Evolutionary conservation across 2,797 vertebrate genomes (phyloP).

Genomic region (Micromesistius poutassou): DNA sequence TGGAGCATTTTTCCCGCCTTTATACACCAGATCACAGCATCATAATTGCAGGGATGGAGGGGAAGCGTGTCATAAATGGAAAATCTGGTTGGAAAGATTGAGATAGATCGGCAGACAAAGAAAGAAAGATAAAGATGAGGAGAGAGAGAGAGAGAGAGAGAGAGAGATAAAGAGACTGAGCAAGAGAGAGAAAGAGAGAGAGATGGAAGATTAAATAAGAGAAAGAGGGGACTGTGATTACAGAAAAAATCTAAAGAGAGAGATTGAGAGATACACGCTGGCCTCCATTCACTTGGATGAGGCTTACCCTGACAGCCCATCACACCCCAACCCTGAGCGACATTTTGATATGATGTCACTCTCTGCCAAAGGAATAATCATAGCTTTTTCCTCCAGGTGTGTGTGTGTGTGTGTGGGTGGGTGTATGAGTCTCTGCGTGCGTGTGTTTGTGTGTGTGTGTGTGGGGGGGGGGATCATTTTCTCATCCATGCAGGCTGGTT

Average conservation of each 20-base stretch:
- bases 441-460: slow-evolving; percentile 5
- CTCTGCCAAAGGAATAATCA: slow-evolving; percentile 9
- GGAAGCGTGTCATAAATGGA: slow-evolving; percentile 35
- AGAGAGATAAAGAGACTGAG: slow-evolving; percentile 14
- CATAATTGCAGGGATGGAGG: slow-evolving; percentile 46
- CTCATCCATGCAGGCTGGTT: too few species aligned
- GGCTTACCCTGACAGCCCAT: neutral
- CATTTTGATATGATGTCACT: slow-evolving; percentile 18
- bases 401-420: slow-evolving; percentile 5
- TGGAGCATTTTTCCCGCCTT: slow-evolving; percentile 69
- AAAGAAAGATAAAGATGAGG: neutral
- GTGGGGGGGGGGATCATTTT: too few species aligned
- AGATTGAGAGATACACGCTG: neutral
- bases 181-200: neutral
- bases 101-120: neutral
- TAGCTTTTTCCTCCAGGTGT: slow-evolving; percentile 16
- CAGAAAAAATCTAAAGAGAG: slow-evolving; percentile 1
- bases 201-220: neutral
- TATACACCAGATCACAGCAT: slow-evolving; percentile 69
- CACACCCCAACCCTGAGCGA: neutral
- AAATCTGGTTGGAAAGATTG: slow-evolving; percentile 8
- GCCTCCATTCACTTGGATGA: neutral
- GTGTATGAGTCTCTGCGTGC: slow-evolving; percentile 1
- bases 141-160: slow-evolving; percentile 19
- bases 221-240: neutral